Base-by-base conservation (phyloP, 1,140 invertebrate species). In the Drosophila varians region DNA sequence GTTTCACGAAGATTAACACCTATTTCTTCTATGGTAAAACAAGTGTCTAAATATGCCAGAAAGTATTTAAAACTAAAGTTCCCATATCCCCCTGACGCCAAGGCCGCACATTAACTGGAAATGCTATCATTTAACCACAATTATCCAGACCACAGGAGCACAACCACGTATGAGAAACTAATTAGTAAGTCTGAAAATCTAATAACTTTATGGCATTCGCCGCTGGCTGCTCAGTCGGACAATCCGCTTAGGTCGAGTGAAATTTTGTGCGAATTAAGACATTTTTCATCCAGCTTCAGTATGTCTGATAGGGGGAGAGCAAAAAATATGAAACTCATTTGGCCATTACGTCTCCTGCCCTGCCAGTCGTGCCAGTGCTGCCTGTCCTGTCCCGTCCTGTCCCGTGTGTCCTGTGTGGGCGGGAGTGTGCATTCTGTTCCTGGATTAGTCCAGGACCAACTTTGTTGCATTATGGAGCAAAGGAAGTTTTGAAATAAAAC, bases 251-350 rank as follows among this genome's bases (percentile, higher is more conserved):
- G 61, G 51, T 48, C 42, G 42, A 57, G 42, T 65, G 25, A 72
- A 73, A 65, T 80, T 84, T 73, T 61, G 66, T 86, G 54, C 36
- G 79, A 86, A 86, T 84, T 84, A 86, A 84, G 48, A 68, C 54
- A 86, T 86, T 86, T 72, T 64, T 45, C 45, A 54, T 66, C 23
- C 60, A 31, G 19, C 57, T 34, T 6, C n/a, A 34, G 42, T 61
- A 16, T 21, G 11, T 31, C 34, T 40, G 36, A 65, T 58, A 38
- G 47, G 31, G 28, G 45, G 19, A 34, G 52, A 12, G 34, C 70
- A 57, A 53, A 62, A 62, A 28, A 31, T 8, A 19, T 28, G 38
- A 51, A 78, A 46, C 74, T 76, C 53, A 64, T 74, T 65, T 69
- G 34, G 45, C 36, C 28, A 53, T 61, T 62, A 47, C 52, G 51